Percentiles rank a stretch among this genome's conserved stretches.
Conservation (phyloP, 2,888 invertebrate genomes). For the Chouioia cunea region DNA sequence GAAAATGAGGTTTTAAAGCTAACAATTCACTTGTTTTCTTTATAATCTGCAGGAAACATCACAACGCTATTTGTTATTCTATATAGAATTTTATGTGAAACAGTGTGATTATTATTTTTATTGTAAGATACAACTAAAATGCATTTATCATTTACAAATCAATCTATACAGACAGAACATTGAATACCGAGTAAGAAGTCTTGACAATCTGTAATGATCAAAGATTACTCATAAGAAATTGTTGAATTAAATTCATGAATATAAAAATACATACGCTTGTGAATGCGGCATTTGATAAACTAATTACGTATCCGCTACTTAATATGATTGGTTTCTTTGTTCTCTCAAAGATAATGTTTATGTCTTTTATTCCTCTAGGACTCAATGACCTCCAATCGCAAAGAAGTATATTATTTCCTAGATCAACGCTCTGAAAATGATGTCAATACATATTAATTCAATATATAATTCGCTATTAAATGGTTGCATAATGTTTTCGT, state of each 20-base stretch:
- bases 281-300: conserved; percentile 34
- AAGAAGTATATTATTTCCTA: conserved; percentile 29
- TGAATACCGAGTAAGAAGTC: neutral
- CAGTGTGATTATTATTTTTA: no score
- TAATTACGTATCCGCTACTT: conserved; percentile 31
- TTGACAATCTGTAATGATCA: neutral
- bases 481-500: neutral
- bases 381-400: conserved; percentile 28
- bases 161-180: conserved; percentile 21
- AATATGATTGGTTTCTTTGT: conserved; percentile 35
- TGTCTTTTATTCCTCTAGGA: conserved; percentile 17
- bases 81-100: no score
- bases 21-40: no score
- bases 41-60: no score
- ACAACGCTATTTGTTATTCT: no score
- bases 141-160: neutral
- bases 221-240: neutral
- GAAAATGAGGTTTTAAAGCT: no score
- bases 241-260: neutral
- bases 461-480: no score
- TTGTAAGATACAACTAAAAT: neutral
- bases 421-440: conserved; percentile 27
- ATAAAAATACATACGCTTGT: conserved; percentile 29
- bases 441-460: neutral
- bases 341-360: conserved; percentile 24